These are phyloP conservation scores for Cynaeus angustus DNA, from an alignment of 2,888 invertebrate species.

Conservation along the genomic window DNA sequence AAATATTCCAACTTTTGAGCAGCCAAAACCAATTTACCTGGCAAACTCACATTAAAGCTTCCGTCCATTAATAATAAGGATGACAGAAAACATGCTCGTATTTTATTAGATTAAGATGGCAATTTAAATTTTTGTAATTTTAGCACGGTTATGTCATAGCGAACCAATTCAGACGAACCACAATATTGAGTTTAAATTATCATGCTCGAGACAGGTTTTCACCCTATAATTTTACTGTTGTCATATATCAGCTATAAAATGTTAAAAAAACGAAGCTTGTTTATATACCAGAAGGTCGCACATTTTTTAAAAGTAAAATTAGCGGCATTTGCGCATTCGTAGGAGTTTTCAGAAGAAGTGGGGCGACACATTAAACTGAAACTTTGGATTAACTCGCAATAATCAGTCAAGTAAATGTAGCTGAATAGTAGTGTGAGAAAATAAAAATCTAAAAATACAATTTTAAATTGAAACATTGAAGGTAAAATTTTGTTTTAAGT, in stretches of 20 bases:
- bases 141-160: constrained; percentile 3
- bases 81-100: constrained; percentile 8
- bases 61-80: constrained; percentile 2
- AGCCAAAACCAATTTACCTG: constrained; percentile 6
- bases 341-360: constrained; percentile 21
- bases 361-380: not conserved
- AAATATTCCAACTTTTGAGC: not conserved
- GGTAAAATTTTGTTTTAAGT: too few species aligned
- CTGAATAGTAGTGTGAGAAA: too few species aligned
- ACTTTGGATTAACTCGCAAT: too few species aligned
- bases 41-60: not conserved
- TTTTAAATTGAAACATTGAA: too few species aligned
- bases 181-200: not conserved
- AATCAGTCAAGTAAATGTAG: too few species aligned
- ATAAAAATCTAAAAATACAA: too few species aligned
- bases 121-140: constrained; percentile 11
- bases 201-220: not conserved
- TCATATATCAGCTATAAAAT: not conserved
- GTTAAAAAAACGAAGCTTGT: constrained; percentile 1
- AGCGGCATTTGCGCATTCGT: constrained; percentile 9
- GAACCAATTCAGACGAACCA: not conserved
- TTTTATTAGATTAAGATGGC: constrained; percentile 2
- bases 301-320: constrained; percentile 13
- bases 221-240: not conserved
- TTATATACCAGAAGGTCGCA: constrained; percentile 1